These are phyloP conservation scores for Zalophus californianus DNA, from an alignment of 2,797 vertebrate genomes.

Conservation along the genomic window DNA sequence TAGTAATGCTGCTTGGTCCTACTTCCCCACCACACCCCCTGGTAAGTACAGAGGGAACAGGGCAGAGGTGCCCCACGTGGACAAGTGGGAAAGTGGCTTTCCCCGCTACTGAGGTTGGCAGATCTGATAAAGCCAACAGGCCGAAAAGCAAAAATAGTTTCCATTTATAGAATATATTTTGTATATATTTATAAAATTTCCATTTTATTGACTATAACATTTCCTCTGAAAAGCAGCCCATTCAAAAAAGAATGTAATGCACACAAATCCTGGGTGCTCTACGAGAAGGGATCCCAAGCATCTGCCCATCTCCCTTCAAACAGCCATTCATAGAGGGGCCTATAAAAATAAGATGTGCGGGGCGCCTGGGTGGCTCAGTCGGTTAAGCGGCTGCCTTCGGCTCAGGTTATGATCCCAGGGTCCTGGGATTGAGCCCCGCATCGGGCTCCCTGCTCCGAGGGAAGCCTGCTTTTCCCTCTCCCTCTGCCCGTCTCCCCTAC, in stretches of 20 bases:
- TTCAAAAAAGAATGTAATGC: background rate
- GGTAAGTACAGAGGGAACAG: background rate
- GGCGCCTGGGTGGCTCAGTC: no score
- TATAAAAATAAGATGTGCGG: background rate
- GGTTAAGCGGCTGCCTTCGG: no score
- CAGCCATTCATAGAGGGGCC: background rate
- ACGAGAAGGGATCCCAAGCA: background rate
- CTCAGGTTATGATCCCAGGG: no score
- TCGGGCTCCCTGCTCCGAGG: no score
- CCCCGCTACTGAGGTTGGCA: background rate
- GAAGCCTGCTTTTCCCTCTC: no score
- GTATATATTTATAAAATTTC: background rate
- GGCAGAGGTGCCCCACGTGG: background rate
- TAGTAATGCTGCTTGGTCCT: background rate
- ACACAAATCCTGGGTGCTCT: background rate
- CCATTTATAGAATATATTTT: background rate
- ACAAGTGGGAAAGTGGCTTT: background rate
- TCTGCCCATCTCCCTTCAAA: background rate
- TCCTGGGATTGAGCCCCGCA: no score
- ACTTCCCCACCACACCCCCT: background rate
- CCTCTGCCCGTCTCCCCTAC: no score
- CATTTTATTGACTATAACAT: background rate
- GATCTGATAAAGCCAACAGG: no score
- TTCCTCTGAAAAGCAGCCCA: background rate
- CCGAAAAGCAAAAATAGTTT: background rate